These are phyloP conservation scores for Olivierus martensii DNA, from an alignment of 1,140 invertebrate genomes.

Conservation along the genomic window DNA sequence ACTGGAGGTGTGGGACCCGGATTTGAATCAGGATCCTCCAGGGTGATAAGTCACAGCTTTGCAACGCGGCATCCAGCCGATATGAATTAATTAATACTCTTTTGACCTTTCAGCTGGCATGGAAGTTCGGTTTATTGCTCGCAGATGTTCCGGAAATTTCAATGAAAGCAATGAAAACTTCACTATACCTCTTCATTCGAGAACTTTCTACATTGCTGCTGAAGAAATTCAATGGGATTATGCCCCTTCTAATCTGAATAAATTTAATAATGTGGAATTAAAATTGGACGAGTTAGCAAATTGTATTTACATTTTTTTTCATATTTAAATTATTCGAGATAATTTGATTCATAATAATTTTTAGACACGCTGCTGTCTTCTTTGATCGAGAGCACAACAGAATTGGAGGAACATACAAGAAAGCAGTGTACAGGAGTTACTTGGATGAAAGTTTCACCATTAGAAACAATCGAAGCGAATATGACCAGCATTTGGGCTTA, in stretches of 20 bases:
- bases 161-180: constrained; percentile 3
- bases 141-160: constrained; percentile 6
- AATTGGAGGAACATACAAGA: constrained; percentile 23
- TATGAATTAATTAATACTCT: too few species aligned
- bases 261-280: constrained; percentile 8
- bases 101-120: constrained; percentile 19
- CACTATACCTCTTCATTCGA: constrained; percentile 6
- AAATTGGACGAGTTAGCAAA: constrained; percentile 6
- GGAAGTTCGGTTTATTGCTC: constrained; percentile 19
- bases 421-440: constrained; percentile 22
- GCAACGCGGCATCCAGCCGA: too few species aligned
- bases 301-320: background rate
- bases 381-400: constrained; percentile 17
- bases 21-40: too few species aligned
- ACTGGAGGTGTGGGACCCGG: too few species aligned
- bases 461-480: constrained; percentile 11
- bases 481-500: constrained; percentile 19
- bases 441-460: constrained; percentile 19
- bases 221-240: constrained; percentile 27
- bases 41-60: too few species aligned
- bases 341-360: background rate
- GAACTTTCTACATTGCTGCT: constrained; percentile 25
- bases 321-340: background rate
- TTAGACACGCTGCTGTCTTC: constrained; percentile 15
- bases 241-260: constrained; percentile 21